Percentiles rank a stretch among this genome's conserved stretches.
These are phyloP conservation scores for Aphelocoma coerulescens DNA, from an alignment of 2,113 vertebrate genomes.

Conservation along the genomic window DNA sequence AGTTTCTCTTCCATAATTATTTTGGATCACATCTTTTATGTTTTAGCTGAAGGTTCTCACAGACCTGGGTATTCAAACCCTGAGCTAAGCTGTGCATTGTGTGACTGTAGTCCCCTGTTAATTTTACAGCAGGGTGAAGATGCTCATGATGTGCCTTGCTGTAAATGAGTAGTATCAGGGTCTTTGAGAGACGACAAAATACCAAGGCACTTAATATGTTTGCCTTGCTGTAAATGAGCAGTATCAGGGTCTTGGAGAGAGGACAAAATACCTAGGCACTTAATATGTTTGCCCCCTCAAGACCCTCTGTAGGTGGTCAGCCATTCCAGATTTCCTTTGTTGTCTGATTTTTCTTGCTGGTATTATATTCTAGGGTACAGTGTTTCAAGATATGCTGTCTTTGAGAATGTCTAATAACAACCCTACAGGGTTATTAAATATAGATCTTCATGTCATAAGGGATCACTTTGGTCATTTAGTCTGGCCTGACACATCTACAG, in stretches of 20 bases:
- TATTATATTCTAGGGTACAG: neutral
- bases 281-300: neutral
- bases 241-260: neutral
- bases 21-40: neutral
- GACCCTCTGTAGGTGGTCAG: neutral
- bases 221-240: too few relatives aligned
- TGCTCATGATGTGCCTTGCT: neutral
- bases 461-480: neutral
- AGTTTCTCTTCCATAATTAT: neutral
- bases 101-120: neutral
- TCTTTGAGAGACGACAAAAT: neutral
- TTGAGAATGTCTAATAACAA: neutral
- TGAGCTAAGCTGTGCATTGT: neutral
- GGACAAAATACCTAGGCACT: neutral
- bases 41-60: neutral
- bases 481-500: neutral
- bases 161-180: neutral
- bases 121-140: accelerated
- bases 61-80: neutral
- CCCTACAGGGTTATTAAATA: neutral
- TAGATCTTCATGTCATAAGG: neutral
- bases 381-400: neutral
- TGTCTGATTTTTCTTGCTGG: neutral
- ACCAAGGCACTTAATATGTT: neutral
- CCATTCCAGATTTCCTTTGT: neutral